phyloP scores from a whole-genome alignment of 1,140 invertebrate genomes.

The Conus ventricosus region DNA sequence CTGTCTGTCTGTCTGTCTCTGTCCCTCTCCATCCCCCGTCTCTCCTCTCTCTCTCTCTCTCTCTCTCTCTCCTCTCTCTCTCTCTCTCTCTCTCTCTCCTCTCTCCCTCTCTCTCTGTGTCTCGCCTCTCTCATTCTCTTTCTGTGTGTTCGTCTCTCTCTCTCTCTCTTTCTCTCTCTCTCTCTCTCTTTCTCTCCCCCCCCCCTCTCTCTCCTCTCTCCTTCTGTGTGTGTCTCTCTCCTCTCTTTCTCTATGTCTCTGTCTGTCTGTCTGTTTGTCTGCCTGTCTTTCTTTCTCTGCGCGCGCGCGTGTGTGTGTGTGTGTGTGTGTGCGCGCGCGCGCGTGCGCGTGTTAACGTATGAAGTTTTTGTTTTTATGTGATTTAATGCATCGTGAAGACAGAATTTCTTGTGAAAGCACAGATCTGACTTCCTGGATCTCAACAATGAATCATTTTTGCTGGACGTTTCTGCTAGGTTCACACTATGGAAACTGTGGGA shows the following conservation, averaged over 20 bases:
- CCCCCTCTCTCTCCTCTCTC: not conserved
- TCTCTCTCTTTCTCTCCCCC: not conserved
- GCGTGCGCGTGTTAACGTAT: too few relatives aligned
- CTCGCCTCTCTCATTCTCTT: not conserved
- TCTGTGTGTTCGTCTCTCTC: not conserved
- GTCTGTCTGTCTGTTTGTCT: not conserved
- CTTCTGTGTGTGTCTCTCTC: not conserved
- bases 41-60: slow-evolving; percentile 2
- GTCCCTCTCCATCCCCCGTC: not conserved
- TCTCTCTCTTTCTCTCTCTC: not conserved
- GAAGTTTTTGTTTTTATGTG: too few relatives aligned
- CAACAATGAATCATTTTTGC: too few relatives aligned
- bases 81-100: not conserved
- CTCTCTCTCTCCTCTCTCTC: not conserved
- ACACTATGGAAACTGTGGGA: too few relatives aligned
- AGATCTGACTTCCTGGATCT: too few relatives aligned
- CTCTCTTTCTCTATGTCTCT: not conserved
- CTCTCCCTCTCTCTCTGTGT: not conserved
- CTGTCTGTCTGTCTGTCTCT: not conserved
- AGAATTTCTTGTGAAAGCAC: too few relatives aligned
- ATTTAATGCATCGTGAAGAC: too few relatives aligned
- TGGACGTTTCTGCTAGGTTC: too few relatives aligned
- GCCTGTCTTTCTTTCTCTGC: too few relatives aligned
- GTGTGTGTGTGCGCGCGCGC: too few relatives aligned
- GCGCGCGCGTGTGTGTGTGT: too few relatives aligned